Conservation (phyloP, 2,888 invertebrate species). For the Tetranychus truncatus region DNA sequence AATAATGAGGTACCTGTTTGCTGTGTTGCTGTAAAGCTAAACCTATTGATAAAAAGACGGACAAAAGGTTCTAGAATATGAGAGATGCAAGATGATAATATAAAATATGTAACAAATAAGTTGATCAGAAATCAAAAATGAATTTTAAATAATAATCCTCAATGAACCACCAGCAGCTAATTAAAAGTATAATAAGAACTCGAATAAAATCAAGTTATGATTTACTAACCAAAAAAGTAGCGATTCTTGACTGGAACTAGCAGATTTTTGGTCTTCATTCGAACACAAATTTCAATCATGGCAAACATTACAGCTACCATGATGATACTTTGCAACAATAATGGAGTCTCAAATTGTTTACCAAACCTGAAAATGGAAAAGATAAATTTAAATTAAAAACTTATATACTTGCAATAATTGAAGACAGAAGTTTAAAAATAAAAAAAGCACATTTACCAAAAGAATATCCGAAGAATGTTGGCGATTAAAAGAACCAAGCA, state of each 20-base stretch:
- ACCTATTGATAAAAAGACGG: too few relatives aligned
- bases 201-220: too few relatives aligned
- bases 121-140: too few relatives aligned
- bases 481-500: conserved; percentile 85
- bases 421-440: neutral
- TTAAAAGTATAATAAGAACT: too few relatives aligned
- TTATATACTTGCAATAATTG: neutral
- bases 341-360: conserved; percentile 80
- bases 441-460: conserved; percentile 55
- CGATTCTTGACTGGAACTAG: conserved; percentile 48
- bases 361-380: conserved; percentile 60
- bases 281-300: conserved; percentile 82
- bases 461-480: conserved; percentile 86
- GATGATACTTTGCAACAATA: conserved; percentile 83
- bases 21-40: neutral
- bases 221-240: conserved; percentile 54
- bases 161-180: neutral
- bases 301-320: conserved; percentile 92
- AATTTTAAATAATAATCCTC: too few relatives aligned
- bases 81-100: neutral
- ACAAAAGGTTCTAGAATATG: neutral
- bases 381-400: neutral
- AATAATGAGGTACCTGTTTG: neutral
- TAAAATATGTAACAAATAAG: too few relatives aligned
- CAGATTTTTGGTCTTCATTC: conserved; percentile 59